Evolutionary conservation across 1,140 invertebrate species (phyloP).

Genomic region (Kradibia gibbosae): DNA sequence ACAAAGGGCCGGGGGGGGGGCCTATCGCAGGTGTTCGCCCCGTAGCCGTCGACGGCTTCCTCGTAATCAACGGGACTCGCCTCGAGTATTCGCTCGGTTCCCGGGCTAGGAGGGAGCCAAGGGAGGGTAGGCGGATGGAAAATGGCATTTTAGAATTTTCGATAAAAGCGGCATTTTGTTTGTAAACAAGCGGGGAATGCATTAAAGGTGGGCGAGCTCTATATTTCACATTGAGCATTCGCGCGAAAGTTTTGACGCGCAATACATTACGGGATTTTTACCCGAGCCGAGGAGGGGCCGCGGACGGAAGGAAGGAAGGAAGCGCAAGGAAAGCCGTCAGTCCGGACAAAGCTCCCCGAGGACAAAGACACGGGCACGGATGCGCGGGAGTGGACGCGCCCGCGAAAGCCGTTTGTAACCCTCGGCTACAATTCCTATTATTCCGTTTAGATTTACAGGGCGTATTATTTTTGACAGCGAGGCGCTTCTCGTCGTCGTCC

Average conservation of each 20-base stretch:
- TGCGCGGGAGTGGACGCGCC: not conserved
- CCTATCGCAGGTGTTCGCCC: no score
- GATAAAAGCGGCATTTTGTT: no score
- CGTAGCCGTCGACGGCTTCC: no score
- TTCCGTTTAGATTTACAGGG: not conserved
- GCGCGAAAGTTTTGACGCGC: not conserved
- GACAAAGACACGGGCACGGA: not conserved
- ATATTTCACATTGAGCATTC: not conserved
- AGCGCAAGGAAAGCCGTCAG: not conserved
- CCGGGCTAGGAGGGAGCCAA: no score
- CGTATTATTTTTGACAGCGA: not conserved
- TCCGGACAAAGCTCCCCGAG: not conserved
- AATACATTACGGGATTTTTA: not conserved
- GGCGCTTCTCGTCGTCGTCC: not conserved
- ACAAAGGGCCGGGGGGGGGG: no score
- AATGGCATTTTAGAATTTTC: no score
- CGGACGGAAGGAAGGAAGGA: not conserved
- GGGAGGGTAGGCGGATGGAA: no score
- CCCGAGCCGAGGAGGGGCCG: not conserved
- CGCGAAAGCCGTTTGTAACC: not conserved
- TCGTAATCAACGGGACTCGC: no score
- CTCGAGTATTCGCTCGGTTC: no score
- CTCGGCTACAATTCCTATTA: not conserved
- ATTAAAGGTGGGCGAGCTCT: no score
- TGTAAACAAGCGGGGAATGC: no score